Conservation (phyloP, 2,888 invertebrate genomes). For the Tanypteryx hageni region DNA sequence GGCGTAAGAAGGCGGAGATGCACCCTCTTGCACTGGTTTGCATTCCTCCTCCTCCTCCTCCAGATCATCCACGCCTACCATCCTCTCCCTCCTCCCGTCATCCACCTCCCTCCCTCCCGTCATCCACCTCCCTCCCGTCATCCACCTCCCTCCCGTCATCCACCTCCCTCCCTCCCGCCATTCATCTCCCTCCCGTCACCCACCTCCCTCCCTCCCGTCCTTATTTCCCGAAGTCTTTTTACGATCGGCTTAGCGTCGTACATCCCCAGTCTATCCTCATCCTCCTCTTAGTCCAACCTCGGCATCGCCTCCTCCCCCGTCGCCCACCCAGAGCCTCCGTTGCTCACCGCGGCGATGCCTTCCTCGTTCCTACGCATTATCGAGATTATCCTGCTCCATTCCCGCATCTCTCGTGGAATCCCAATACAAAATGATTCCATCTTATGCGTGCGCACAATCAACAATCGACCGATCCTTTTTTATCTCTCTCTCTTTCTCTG, state of each 20-base stretch:
- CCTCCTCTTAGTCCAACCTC: not conserved
- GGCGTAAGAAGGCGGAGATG: not conserved
- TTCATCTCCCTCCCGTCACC: too few relatives aligned
- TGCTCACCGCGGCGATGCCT: not conserved
- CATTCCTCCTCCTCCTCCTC: not conserved
- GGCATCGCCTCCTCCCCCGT: not conserved
- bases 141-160: too few relatives aligned
- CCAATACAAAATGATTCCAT: conserved; percentile 28
- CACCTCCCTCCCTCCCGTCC: not conserved
- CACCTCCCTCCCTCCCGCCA: not conserved
- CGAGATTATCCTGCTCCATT: not conserved
- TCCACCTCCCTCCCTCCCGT: not conserved
- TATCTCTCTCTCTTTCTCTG: not conserved
- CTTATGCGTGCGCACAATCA: conserved; percentile 23
- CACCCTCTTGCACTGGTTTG: conserved; percentile 28
- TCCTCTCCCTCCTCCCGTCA: not conserved
- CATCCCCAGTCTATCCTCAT: not conserved
- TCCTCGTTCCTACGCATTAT: conserved; percentile 11
- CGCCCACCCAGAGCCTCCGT: not conserved
- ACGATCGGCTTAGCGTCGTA: conserved; percentile 17
- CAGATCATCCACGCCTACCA: not conserved
- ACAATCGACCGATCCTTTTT: not conserved
- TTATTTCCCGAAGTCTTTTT: conserved; percentile 20
- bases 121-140: not conserved
- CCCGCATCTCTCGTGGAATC: conserved; percentile 17